phyloP scores from a whole-genome alignment of 1,140 invertebrate genomes.

The Temnothorax nylanderi region DNA sequence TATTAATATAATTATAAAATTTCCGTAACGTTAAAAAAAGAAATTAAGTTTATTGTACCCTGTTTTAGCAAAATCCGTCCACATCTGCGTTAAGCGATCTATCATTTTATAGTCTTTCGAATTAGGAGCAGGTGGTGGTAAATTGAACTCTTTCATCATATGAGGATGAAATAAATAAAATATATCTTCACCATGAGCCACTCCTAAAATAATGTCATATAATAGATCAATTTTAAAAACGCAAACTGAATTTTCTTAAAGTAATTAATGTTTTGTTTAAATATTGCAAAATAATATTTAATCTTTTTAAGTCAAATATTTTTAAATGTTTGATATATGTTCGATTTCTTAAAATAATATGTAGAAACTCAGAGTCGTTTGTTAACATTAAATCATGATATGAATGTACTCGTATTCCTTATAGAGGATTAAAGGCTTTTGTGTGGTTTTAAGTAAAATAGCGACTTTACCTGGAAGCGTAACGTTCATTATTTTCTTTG shows the following conservation, averaged over 20 bases:
- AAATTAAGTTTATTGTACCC: conserved; percentile 57
- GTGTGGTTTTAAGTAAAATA: neutral
- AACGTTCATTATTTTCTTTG: conserved; percentile 34
- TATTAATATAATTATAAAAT: conserved; percentile 42
- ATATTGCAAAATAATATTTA: neutral
- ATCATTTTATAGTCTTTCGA: conserved; percentile 59
- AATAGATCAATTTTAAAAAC: conserved; percentile 22
- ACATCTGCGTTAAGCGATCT: conserved; percentile 75
- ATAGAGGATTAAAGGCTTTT: neutral
- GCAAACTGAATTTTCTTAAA: neutral
- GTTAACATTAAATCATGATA: neutral
- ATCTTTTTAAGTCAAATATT: neutral
- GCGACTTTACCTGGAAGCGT: conserved; percentile 42
- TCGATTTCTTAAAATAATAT: neutral
- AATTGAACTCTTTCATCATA: neutral
- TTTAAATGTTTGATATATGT: neutral
- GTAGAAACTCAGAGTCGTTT: neutral
- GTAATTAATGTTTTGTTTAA: neutral
- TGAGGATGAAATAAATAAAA: conserved; percentile 71
- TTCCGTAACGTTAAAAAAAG: neutral
- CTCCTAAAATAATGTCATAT: conserved; percentile 65
- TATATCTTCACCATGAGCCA: conserved; percentile 77
- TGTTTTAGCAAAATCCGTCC: conserved; percentile 74
- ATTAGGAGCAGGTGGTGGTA: neutral
- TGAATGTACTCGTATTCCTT: neutral